Evolutionary conservation across 1,140 invertebrate species (phyloP).

Genomic region (Sitodiplosis mosellana): DNA sequence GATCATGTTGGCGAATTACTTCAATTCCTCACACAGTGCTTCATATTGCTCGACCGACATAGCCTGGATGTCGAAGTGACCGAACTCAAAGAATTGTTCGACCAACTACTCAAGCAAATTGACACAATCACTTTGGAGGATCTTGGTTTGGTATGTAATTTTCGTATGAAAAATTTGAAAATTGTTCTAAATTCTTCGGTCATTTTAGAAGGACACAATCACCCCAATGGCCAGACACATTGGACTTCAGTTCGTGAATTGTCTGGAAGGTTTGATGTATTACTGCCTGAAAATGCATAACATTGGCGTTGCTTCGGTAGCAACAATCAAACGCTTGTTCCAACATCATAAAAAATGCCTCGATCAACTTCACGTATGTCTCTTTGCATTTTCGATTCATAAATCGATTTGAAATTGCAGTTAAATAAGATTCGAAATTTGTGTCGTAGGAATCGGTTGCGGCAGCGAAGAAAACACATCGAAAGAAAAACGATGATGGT

Average conservation of each 20-base stretch:
- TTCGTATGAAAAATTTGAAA: background rate
- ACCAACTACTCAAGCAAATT: slow-evolving; percentile 11
- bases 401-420: background rate
- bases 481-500: background rate
- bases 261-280: slow-evolving; percentile 18
- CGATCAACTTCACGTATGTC: slow-evolving; percentile 9
- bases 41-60: slow-evolving; percentile 12
- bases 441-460: background rate
- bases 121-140: slow-evolving; percentile 7
- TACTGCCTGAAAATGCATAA: slow-evolving; percentile 13
- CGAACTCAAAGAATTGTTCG: slow-evolving; percentile 14
- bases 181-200: background rate
- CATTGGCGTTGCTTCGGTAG: slow-evolving; percentile 12
- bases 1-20: slow-evolving; percentile 18
- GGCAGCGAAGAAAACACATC: background rate
- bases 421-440: slow-evolving; percentile 1
- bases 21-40: slow-evolving; percentile 16
- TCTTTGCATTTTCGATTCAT: slow-evolving; percentile 1
- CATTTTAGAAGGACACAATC: background rate
- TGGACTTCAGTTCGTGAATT: slow-evolving; percentile 9
- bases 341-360: slow-evolving; percentile 14
- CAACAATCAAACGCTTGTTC: slow-evolving; percentile 14
- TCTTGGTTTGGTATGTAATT: background rate
- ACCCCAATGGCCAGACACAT: background rate
- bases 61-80: slow-evolving; percentile 14